These are phyloP conservation scores for Chironomus striatipennis DNA, from an alignment of 1,140 invertebrate species.

Conservation along the genomic window DNA sequence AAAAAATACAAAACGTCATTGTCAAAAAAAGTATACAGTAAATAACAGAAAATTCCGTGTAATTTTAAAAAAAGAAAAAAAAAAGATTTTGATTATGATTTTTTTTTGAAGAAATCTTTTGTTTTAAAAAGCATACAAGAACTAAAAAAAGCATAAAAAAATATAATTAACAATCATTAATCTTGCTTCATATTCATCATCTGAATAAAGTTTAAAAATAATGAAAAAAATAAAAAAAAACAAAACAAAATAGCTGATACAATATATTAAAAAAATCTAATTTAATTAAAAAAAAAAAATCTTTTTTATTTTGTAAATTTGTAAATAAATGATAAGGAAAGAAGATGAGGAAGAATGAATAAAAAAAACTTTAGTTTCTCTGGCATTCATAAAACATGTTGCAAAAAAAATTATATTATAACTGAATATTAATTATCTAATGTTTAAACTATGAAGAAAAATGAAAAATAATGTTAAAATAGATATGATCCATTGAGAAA, in stretches of 20 bases:
- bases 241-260: constrained; percentile 9
- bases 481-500: constrained; percentile 15
- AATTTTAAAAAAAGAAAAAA: not conserved
- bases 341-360: not conserved
- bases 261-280: not conserved
- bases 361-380: not conserved
- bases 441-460: constrained; percentile 21
- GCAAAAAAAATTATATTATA: constrained; percentile 20
- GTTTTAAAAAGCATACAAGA: too few relatives aligned
- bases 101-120: not conserved
- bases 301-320: constrained; percentile 14
- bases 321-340: constrained; percentile 11
- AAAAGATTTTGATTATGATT: not conserved
- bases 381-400: not conserved
- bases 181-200: constrained; percentile 1
- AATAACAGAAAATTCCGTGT: not conserved
- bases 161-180: not conserved
- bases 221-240: not conserved
- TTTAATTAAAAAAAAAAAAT: constrained; percentile 16
- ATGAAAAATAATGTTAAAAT: constrained; percentile 18
- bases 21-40: not conserved
- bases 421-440: constrained; percentile 23
- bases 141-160: too few relatives aligned
- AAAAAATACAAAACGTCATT: not conserved
- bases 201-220: not conserved